Evolutionary conservation across 2,888 invertebrate species (phyloP), one percentile per base, ranked within the genome.

Genomic region (Cantharis flavilabris): DNA sequence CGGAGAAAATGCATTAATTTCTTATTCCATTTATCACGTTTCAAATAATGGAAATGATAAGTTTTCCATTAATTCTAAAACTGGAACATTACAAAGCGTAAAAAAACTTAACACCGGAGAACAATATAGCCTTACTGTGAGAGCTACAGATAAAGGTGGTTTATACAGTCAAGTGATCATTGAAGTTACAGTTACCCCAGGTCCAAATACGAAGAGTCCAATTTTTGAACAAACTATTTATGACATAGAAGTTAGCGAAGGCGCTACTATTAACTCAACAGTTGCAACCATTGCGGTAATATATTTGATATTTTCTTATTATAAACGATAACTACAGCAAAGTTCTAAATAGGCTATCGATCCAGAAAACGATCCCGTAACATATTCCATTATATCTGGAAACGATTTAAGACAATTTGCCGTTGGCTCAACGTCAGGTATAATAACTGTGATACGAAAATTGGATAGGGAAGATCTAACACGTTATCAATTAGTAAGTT

Each of bases 391-490:
- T 72, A 90, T 93, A n/a, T 95, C 95, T 0, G 97, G 97, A 28
- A 97, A 97, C 84, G 96, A 96, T 86, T 89, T 96, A n/a, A 90
- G 95, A 9, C 97, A 97, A 86, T 98, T 98, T 87, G 91, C 93
- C 0, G 94, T 98, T 75, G 96, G 96, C 26, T 91, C 95, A 76
- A 94, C 92, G 83, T 95, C 93, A n/a, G 98, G 98, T n/a, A 92
- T 96, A 73, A 94, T 98, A 73, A 95, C 94, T 78, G 96, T 97
- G 71, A 96, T 96, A 83, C 90, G 96, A 77, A 94, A 94, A 86
- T 88, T 97, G 75, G 97, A 97, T 86, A 90, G 97, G 81, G 97
- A 97, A 89, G 96, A 96, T 83, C 89, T 97, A n/a, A 96, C 96
- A 2, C 91, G 95, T 83, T 97, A 97, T 87, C 95, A 96, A 86